A percentile compares a stretch with the other conserved stretches of the same genome.
These are phyloP conservation scores for Aulostomus chinensis DNA, from an alignment of 2,797 vertebrate species.

Conservation along the genomic window DNA sequence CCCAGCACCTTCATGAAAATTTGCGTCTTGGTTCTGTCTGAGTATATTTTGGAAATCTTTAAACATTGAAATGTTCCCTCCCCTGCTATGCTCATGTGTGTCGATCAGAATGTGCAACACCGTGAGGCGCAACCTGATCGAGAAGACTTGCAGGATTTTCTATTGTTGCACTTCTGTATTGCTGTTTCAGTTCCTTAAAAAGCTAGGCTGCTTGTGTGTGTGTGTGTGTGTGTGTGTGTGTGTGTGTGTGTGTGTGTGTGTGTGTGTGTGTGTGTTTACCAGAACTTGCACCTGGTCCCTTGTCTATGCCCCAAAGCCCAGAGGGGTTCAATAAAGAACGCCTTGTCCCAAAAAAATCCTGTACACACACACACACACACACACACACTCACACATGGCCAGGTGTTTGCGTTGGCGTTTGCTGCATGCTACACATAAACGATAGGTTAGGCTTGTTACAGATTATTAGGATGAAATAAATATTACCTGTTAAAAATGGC, in stretches of 20 bases:
- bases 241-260: constrained; percentile 12
- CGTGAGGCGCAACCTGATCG: too few species aligned
- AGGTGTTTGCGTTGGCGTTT: too few species aligned
- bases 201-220: constrained; percentile 3
- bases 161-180: too few species aligned
- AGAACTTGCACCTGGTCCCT: constrained; percentile 67
- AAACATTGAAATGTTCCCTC: too few species aligned
- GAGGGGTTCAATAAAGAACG: constrained; percentile 61
- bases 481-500: constrained; percentile 15
- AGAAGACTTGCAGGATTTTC: too few species aligned
- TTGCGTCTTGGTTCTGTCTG: too few species aligned
- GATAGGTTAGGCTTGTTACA: constrained; percentile 17
- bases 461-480: constrained; percentile 23
- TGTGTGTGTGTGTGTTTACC: not conserved
- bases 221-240: constrained; percentile 2
- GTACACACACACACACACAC: not conserved
- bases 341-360: constrained; percentile 55
- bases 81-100: too few species aligned
- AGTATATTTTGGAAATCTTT: too few species aligned
- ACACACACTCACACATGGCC: too few species aligned
- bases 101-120: too few species aligned
- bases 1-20: too few species aligned
- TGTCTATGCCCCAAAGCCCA: constrained; percentile 38
- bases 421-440: constrained; percentile 11
- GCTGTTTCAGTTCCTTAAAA: too few species aligned